Base-by-base conservation (phyloP, 2,797 vertebrate genomes). In the Chelon auratus region DNA sequence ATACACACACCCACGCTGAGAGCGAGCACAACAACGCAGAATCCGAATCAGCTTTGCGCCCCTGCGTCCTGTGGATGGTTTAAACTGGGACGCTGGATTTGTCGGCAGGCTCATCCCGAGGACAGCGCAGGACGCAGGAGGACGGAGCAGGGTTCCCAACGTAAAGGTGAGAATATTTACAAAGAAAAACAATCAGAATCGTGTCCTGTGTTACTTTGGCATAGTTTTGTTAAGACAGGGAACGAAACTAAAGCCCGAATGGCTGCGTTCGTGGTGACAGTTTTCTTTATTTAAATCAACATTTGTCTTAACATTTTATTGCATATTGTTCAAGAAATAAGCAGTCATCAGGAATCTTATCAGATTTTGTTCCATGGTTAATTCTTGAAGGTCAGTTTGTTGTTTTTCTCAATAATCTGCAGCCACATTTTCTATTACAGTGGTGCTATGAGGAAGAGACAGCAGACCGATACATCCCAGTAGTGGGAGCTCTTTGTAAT, bases 151-250 rank as follows among this genome's bases (percentile, higher is more conserved):
- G 2, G 72, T 51, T 48, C 40, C 24, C 30, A 47, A 7, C 61
- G 8, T 12, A 37, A 62, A 82, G 82, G 89, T 90, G 59, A 84
- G 84, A 8, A 20, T 14, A 69, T 5, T 37, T 20, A 51, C 4
- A n/a, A 33, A 57, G 9, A 17, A 45, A 59, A 43, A 4, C 9
- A 40, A 17, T 22, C 1, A 17, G 40, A 57, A 26, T 20, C 5
- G 2, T 20, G 3, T 30, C 42, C 26, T 53, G 26, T 47, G 39
- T 20, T 13, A 50, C n/a, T 68, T 12, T 26, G 39, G 5, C 10
- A 2, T 40, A 8, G 15, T n/a, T 36, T 53, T 54, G 5, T 36
- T 36, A 15, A 17, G 13, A 57, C 7, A 47, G 9, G 18, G 33
- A 26, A 42, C 39, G 8, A 59, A 42, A 47, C 20, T 8, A 62